These are phyloP conservation scores for Synanthedon vespiformis DNA, from an alignment of 2,888 invertebrate species.

Conservation along the genomic window DNA sequence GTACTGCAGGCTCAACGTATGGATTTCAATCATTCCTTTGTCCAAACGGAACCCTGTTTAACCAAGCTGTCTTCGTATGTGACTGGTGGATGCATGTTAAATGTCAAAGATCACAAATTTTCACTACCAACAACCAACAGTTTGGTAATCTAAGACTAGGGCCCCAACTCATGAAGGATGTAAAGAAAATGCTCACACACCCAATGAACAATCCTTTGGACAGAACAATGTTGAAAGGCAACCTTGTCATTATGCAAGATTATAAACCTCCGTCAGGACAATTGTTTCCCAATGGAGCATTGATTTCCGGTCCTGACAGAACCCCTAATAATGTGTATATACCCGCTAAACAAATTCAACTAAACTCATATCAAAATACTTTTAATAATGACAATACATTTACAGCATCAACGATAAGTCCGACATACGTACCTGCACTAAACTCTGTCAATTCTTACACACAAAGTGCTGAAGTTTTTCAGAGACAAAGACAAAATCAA, in stretches of 20 bases:
- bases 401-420: conserved; percentile 46
- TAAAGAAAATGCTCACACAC: conserved; percentile 69
- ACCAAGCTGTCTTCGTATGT: conserved; percentile 74
- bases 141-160: conserved; percentile 59
- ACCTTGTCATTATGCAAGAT: conserved; percentile 52
- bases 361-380: conserved; percentile 23
- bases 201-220: conserved; percentile 57
- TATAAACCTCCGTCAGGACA: conserved; percentile 55
- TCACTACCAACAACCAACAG: conserved; percentile 51
- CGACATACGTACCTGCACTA: conserved; percentile 35
- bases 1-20: conserved; percentile 66
- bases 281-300: conserved; percentile 43
- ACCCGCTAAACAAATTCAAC: conserved; percentile 39
- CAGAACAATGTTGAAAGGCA: conserved; percentile 36
- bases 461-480: conserved; percentile 29
- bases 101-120: conserved; percentile 56
- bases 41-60: conserved; percentile 76
- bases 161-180: conserved; percentile 68
- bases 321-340: conserved; percentile 36
- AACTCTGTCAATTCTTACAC: conserved; percentile 21
- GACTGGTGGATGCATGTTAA: conserved; percentile 79
- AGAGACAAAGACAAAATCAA: conserved; percentile 35
- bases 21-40: conserved; percentile 74
- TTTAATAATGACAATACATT: conserved; percentile 29
- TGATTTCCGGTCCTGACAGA: conserved; percentile 35